Evolutionary conservation across 2,797 vertebrate species (phyloP).

Genomic region (Sylvilagus floridanus): DNA sequence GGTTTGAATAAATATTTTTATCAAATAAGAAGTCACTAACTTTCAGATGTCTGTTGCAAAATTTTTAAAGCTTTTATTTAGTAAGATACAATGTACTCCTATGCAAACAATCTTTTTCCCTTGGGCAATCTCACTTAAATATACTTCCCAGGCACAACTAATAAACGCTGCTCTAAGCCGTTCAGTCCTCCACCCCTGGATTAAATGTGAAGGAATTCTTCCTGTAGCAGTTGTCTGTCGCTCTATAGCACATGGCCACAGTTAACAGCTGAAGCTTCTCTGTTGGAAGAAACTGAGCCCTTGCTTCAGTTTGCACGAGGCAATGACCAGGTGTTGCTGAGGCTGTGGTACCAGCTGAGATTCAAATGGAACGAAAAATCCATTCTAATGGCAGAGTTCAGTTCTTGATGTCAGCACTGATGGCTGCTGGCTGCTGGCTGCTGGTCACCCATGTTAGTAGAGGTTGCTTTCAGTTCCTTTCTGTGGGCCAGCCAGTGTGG

Average conservation of each 20-base stretch:
- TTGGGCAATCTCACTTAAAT: neutral
- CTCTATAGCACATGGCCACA: neutral
- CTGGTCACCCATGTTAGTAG: rapidly evolving
- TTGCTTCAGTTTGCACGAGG: neutral
- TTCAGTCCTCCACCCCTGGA: neutral
- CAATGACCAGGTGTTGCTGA: rapidly evolving
- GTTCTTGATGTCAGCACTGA: neutral
- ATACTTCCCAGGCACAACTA: neutral
- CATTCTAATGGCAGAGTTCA: neutral
- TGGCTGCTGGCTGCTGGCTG: neutral
- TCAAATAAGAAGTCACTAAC: neutral
- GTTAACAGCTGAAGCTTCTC: neutral
- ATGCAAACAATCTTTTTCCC: neutral
- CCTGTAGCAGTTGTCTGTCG: neutral
- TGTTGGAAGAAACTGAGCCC: too few species aligned
- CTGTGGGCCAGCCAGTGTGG: rapidly evolving
- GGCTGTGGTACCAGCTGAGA: neutral
- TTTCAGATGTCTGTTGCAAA: neutral
- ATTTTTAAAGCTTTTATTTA: neutral
- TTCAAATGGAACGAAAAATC: neutral
- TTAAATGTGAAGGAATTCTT: neutral
- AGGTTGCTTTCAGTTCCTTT: neutral
- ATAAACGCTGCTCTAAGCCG: neutral
- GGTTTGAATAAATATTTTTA: neutral
- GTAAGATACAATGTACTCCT: neutral